Evolutionary conservation across 2,797 vertebrate genomes (phyloP).

Genomic region (Lacerta bilineata): DNA sequence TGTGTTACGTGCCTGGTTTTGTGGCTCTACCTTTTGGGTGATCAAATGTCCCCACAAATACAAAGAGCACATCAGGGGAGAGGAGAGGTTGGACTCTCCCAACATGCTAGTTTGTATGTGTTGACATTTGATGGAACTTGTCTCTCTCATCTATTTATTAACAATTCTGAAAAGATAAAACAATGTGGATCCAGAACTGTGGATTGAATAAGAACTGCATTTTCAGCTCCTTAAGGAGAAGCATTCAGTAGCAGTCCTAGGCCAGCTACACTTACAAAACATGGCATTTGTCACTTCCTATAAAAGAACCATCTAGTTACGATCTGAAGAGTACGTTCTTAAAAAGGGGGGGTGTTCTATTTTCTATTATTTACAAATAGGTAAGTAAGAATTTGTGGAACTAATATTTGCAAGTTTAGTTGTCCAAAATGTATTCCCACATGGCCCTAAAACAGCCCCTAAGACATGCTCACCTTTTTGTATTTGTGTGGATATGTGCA

Average conservation of each 20-base stretch:
- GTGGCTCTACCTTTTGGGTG: neutral
- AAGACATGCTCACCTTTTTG: conserved; percentile 91
- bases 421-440: neutral
- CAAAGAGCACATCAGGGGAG: too few relatives aligned
- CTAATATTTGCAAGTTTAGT: neutral
- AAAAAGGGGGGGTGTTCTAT: neutral
- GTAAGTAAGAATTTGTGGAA: neutral
- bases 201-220: neutral
- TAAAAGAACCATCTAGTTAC: neutral
- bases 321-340: neutral
- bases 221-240: neutral
- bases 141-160: neutral
- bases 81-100: too few relatives aligned
- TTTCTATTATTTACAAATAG: neutral
- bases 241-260: neutral
- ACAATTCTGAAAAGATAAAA: neutral
- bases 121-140: neutral
- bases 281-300: neutral
- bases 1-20: neutral
- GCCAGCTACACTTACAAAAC: neutral
- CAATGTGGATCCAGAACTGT: too few relatives aligned
- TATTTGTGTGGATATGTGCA: conserved; percentile 99
- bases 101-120: too few relatives aligned
- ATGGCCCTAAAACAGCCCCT: too few relatives aligned
- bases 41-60: too few relatives aligned